phyloP scores from a whole-genome alignment of 2,113 vertebrate genomes.

The Leptocoma aspasia region DNA sequence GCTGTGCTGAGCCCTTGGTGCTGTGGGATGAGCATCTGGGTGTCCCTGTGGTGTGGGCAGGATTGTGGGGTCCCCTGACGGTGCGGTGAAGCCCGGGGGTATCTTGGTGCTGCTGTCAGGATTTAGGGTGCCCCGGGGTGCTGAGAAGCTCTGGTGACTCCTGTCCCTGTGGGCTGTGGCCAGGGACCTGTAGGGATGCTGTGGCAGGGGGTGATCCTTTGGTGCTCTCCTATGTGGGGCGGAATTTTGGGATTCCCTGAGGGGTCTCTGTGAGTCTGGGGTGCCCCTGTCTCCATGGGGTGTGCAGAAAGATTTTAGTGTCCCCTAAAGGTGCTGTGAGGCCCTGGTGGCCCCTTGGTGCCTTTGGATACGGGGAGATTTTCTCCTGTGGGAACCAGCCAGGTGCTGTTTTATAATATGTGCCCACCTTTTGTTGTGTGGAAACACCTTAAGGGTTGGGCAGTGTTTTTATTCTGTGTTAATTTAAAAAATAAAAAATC shows the following conservation, averaged over 20 bases:
- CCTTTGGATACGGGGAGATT: background rate
- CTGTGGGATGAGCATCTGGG: background rate
- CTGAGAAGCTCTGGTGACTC: background rate
- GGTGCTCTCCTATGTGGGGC: background rate
- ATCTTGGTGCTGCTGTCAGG: background rate
- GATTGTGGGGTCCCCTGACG: background rate
- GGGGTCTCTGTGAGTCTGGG: background rate
- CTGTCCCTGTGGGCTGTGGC: background rate
- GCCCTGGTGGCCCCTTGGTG: background rate
- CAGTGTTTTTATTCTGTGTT: background rate
- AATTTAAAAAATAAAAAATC: background rate
- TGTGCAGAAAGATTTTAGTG: background rate
- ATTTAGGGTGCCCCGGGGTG: background rate
- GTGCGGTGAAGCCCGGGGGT: background rate
- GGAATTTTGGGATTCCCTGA: background rate
- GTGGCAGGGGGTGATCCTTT: background rate
- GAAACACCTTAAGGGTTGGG: background rate
- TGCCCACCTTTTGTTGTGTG: background rate
- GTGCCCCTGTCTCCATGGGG: background rate
- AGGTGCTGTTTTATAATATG: too few relatives aligned
- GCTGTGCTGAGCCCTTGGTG: background rate
- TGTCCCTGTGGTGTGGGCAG: background rate
- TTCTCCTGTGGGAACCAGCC: background rate
- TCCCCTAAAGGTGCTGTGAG: background rate
- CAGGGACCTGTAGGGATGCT: background rate